A percentile compares a stretch with the other conserved stretches of the same genome.
Conservation (phyloP, 2,797 vertebrate species). For the Sciurus vulgaris region DNA sequence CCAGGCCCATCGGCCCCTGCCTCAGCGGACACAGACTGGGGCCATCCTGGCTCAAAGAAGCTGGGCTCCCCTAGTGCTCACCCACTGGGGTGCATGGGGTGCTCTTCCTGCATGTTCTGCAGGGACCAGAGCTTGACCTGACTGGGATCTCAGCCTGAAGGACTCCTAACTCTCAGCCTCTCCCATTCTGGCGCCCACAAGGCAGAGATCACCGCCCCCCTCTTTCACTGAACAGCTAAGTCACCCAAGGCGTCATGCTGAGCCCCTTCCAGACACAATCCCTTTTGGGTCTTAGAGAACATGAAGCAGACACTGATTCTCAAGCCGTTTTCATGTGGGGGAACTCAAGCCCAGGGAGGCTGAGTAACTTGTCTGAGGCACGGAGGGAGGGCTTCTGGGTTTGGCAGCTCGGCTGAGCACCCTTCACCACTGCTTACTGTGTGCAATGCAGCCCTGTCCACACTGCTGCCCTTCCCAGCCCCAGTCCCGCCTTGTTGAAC, state of each 20-base stretch:
- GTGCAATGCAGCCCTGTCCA: background rate
- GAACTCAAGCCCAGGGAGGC: background rate
- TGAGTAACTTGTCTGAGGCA: background rate
- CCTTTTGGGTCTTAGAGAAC: background rate
- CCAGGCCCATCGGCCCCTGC: background rate
- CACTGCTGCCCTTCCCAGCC: background rate
- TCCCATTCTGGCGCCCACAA: background rate
- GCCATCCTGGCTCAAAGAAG: background rate
- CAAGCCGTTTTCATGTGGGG: background rate
- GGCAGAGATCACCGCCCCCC: accelerated
- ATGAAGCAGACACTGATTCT: background rate
- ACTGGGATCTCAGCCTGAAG: background rate
- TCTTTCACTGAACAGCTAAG: background rate
- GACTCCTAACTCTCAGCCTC: background rate
- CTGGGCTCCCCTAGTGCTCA: background rate
- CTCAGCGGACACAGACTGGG: background rate
- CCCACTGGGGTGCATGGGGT: background rate
- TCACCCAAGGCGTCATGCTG: background rate
- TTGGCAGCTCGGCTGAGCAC: background rate
- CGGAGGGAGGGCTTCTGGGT: no score
- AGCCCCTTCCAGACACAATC: background rate
- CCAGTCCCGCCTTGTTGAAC: background rate
- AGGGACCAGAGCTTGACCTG: background rate
- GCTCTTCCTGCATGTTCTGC: background rate
- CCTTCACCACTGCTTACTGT: accelerated